Conservation (phyloP, 1,140 invertebrate species). For the Diprion similis region DNA sequence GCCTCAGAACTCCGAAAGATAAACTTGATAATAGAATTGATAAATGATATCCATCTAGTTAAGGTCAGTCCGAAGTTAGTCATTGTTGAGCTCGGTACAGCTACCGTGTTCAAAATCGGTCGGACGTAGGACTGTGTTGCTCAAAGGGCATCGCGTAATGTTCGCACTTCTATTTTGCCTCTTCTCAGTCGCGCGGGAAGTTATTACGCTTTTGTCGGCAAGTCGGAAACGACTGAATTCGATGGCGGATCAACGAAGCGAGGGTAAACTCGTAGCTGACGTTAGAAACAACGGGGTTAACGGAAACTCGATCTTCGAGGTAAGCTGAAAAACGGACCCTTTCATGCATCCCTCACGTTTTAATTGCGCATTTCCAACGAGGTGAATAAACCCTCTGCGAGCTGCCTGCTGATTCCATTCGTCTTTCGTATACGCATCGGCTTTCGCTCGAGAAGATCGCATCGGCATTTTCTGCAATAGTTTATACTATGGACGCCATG, state of each 20-base stretch:
- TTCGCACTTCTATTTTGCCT: not conserved
- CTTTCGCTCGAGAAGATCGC: not conserved
- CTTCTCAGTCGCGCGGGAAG: not conserved
- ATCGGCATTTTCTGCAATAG: no score
- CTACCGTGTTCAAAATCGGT: not conserved
- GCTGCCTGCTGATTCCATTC: not conserved
- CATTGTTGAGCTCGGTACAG: not conserved
- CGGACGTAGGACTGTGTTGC: not conserved
- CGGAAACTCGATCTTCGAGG: not conserved
- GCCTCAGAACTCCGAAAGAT: not conserved
- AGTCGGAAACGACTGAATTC: not conserved
- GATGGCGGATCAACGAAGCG: not conserved
- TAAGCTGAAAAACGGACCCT: not conserved
- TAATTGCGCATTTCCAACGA: not conserved
- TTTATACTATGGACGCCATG: no score
- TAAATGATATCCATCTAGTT: not conserved
- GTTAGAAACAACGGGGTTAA: not conserved
- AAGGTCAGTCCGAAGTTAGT: not conserved
- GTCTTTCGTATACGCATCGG: not conserved
- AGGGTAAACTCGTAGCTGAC: not conserved
- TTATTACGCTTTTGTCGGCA: not conserved
- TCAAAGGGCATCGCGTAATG: not conserved
- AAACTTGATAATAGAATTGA: not conserved
- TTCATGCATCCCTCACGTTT: not conserved
- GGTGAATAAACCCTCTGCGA: no score